Evolutionary conservation across 2,888 invertebrate species (phyloP), one percentile per base, ranked within the genome.

Genomic region (Trichopria drosophilae): DNA sequence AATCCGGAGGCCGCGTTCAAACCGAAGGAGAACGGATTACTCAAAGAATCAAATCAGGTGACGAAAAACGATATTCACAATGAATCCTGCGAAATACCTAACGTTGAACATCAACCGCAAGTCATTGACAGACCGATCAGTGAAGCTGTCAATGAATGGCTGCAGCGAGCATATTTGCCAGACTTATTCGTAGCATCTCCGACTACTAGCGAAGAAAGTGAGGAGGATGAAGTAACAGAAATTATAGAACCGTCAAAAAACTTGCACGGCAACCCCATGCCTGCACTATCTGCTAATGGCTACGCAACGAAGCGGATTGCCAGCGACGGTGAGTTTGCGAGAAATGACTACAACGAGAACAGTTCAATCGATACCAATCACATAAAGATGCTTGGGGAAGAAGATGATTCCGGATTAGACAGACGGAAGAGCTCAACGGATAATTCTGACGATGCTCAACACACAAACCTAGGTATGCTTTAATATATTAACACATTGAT

Each of bases 71-170:
- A 16, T 23, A 22, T 31, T 22, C 12, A 24, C 22, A 28, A 3
- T 43, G 22, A 29, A 16, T 23, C 18, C 36, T 20, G n/a, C 5
- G 19, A 19, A 23, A 9, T 2, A 9, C 34, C 34, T 16, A n/a
- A 16, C 1, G 28, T 22, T 28, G 10, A 36, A 36, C 18, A 36
- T 18, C 26, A 49, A 26, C 3, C n/a, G n/a, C 28, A 18, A n/a
- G 9, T n/a, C 31, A 20, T 20, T n/a, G 26, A 7, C n/a, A 51
- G 69, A 59, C 81, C 82, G 9, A 80, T 84, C 48, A 83, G 82
- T 3, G 75, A 79, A 36, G 83, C 83, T 1, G 83, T 84, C 1
- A 81, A 77, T 37, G 79, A 81, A 45, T 84, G 84, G 84, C 76
- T 84, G 59, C 73, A 74, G 9, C 66, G 69, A 19, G 70, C 69